Conservation (phyloP, 2,888 invertebrate genomes). For the Pelosia muscerda region DNA sequence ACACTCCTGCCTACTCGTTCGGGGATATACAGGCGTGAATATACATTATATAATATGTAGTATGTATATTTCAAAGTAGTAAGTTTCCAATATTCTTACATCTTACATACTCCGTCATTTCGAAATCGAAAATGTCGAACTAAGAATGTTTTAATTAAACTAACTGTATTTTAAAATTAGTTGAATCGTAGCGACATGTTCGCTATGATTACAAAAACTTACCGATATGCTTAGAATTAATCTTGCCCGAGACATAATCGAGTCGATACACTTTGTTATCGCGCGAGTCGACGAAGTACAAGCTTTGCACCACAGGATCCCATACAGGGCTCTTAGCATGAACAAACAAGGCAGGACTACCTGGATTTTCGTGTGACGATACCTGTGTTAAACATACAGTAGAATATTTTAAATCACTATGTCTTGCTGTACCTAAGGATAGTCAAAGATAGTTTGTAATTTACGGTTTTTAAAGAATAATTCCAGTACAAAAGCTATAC, state of each 20-base stretch:
- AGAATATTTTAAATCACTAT: background rate
- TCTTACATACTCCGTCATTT: too few species aligned
- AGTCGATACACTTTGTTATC: slow-evolving; percentile 82
- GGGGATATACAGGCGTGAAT: too few species aligned
- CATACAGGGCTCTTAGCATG: slow-evolving; percentile 86
- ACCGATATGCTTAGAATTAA: slow-evolving; percentile 73
- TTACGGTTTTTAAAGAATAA: too few species aligned
- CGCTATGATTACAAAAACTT: slow-evolving; percentile 32
- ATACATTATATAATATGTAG: too few species aligned
- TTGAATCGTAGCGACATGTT: too few species aligned
- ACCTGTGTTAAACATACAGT: slow-evolving; percentile 56
- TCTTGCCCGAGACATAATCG: slow-evolving; percentile 73
- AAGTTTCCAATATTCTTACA: too few species aligned
- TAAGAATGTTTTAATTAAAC: too few species aligned
- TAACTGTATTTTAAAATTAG: too few species aligned
- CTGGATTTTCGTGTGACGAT: slow-evolving; percentile 61
- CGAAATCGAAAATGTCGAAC: too few species aligned
- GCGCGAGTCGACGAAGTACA: slow-evolving; percentile 87
- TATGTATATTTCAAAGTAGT: too few species aligned
- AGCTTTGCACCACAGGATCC: slow-evolving; percentile 79
- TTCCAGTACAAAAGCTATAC: background rate
- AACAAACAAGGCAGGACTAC: slow-evolving; percentile 64
- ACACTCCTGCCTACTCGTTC: too few species aligned
- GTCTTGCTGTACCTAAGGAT: background rate
- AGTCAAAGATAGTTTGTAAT: background rate